These are phyloP conservation scores for Anoplophora glabripennis DNA, from an alignment of 1,140 invertebrate genomes.

Conservation along the genomic window DNA sequence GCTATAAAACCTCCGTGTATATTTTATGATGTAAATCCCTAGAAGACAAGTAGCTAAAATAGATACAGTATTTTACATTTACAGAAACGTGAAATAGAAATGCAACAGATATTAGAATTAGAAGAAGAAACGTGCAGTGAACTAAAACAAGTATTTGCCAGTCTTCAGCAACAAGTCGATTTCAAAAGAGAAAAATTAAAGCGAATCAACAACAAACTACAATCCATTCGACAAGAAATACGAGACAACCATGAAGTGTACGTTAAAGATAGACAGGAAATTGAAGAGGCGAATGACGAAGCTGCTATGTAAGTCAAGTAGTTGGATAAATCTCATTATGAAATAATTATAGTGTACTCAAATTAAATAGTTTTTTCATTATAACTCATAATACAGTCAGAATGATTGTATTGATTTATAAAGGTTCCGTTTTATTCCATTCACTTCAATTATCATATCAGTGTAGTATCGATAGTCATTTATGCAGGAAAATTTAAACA, in stretches of 20 bases:
- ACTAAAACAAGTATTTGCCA: constrained; percentile 80
- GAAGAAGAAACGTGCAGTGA: constrained; percentile 86
- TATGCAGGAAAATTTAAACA: too few relatives aligned
- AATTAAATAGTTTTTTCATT: too few relatives aligned
- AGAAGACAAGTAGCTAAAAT: too few relatives aligned
- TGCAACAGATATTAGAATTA: constrained; percentile 80
- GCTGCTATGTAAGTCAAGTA: constrained; percentile 59
- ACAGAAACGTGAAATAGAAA: constrained; percentile 69
- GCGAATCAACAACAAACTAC: constrained; percentile 56
- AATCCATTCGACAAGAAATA: constrained; percentile 49
- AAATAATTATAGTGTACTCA: too few relatives aligned
- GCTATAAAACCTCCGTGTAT: too few relatives aligned
- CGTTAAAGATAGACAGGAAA: constrained; percentile 63
- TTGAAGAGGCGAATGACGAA: constrained; percentile 79
- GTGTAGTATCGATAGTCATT: too few relatives aligned
- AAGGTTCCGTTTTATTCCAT: too few relatives aligned
- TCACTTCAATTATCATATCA: too few relatives aligned
- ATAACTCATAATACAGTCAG: too few relatives aligned
- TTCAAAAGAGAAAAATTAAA: constrained; percentile 86
- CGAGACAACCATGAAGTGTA: constrained; percentile 47
- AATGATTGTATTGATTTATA: too few relatives aligned
- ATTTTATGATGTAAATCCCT: too few relatives aligned
- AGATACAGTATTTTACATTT: constrained; percentile 12
- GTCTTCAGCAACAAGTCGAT: constrained; percentile 88
- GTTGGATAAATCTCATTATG: not conserved